These are phyloP conservation scores for Corythornis vintsioides DNA, from an alignment of 2,113 vertebrate species.

Conservation along the genomic window DNA sequence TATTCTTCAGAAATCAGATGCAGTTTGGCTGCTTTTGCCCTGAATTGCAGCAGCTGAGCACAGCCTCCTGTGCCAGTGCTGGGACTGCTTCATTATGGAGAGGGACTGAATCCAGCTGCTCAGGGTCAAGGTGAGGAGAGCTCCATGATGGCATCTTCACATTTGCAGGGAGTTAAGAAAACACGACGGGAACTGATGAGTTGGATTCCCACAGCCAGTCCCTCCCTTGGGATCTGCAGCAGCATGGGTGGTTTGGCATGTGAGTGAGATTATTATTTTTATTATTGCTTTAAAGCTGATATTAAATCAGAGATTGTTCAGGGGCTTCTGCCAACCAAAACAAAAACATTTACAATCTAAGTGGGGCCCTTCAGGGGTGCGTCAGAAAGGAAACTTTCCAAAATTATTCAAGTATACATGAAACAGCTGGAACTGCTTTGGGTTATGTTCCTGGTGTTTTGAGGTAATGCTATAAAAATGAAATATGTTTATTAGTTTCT, in stretches of 20 bases:
- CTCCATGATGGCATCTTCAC: neutral
- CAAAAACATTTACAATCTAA: conserved; percentile 40
- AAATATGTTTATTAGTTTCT: conserved; percentile 29
- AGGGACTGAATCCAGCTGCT: neutral
- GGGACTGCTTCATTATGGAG: neutral
- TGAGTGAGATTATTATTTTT: conserved; percentile 18
- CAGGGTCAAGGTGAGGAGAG: neutral
- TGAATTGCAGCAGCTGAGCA: neutral
- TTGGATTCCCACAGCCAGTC: conserved; percentile 17
- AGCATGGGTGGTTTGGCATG: conserved; percentile 59
- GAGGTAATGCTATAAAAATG: conserved; percentile 42
- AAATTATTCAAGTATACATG: conserved; percentile 48
- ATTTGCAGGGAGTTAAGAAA: conserved; percentile 16
- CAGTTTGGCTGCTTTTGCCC: neutral
- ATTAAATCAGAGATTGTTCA: conserved; percentile 43
- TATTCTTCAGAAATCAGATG: neutral
- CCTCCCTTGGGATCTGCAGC: conserved; percentile 14
- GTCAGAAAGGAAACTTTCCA: conserved; percentile 45
- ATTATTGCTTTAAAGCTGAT: conserved; percentile 55
- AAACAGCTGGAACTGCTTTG: conserved; percentile 64
- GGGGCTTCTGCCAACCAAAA: conserved; percentile 56
- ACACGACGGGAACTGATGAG: neutral
- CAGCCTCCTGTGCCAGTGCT: neutral
- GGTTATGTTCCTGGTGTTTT: conserved; percentile 38
- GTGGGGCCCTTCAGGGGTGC: conserved; percentile 18